Base-by-base conservation (phyloP, 2,113 vertebrate species). In the Dromas ardeola region DNA sequence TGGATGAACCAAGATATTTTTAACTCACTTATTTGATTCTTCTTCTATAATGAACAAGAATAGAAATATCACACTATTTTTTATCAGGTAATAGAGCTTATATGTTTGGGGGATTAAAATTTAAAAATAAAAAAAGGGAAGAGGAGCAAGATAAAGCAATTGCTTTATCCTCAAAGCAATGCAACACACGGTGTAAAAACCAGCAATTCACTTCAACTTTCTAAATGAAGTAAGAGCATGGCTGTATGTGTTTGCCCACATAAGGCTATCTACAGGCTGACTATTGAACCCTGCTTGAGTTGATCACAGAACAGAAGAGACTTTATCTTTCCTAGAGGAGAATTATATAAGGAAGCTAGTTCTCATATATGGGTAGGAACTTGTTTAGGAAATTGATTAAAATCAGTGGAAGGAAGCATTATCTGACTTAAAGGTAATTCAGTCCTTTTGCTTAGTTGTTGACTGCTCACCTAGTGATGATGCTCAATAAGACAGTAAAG, bases 1-100 rank as follows among this genome's bases (percentile, higher is more conserved):
- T 91, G 95, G 79, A 87, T 88, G 94, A 98, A 97, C 83, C 78
- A 77, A 90, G 83, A 73, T 97, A 96, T 97, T 97, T 95, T 98
- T 97, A 98, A 95, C 92, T 97, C 65, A 47, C 84, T 92, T 83
- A 83, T 40, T 96, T 97, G 72, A 80, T 95, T 95, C 67, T 97
- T 95, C 66, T 96, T 85, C 94, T 80, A 43, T 94, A 94, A 80
- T 74, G 56, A 49, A 77, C 49, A 67, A 73, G 69, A 95, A 90
- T 53, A 92, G 62, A 92, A 93, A 53, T 95, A 88, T 47, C 70
- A 56, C 17, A 20, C 50, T 66, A 15, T 59, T 95, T 90, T 91
- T 72, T 38, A 32, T 82, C 80, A 82, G 87, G 45, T 88, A 95
- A 47, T 84, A 27, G 13, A 25, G 15, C 23, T 65, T 88, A 13